Evolutionary conservation across 2,888 invertebrate species (phyloP).

Genomic region (Ypsolopha scabrella): DNA sequence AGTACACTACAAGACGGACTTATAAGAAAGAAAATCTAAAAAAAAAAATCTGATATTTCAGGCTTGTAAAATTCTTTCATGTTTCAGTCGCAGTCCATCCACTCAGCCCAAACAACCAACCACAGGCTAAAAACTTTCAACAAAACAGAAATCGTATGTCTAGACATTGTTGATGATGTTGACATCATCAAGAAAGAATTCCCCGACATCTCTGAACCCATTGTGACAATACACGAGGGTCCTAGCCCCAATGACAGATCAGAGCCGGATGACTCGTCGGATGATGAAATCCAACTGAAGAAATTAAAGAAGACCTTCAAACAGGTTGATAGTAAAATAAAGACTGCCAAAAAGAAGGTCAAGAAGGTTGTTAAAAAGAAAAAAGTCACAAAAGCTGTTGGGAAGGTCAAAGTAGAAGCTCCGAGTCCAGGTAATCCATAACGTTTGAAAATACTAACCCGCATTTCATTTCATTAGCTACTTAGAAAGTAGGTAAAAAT

Average conservation of each 20-base stretch:
- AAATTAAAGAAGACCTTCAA: background rate
- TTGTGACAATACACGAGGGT: slow-evolving; percentile 1
- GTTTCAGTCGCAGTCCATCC: background rate
- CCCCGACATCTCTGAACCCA: slow-evolving; percentile 1
- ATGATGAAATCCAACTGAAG: background rate
- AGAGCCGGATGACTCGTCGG: background rate
- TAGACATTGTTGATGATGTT: background rate
- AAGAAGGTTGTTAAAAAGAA: too few relatives aligned
- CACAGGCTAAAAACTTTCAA: background rate
- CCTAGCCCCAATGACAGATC: background rate
- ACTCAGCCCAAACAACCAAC: background rate
- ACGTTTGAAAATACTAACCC: too few relatives aligned
- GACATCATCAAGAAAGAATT: background rate
- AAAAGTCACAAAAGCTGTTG: too few relatives aligned
- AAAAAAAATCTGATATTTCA: too few relatives aligned
- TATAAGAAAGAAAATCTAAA: too few relatives aligned
- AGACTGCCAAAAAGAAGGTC: background rate
- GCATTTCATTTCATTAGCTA: too few relatives aligned
- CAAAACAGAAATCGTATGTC: background rate
- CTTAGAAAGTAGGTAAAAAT: too few relatives aligned
- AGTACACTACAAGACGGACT: slow-evolving; percentile 2
- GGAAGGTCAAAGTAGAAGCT: too few relatives aligned
- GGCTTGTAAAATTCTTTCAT: background rate
- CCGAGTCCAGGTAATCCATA: too few relatives aligned
- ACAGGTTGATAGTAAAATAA: background rate